Base-by-base conservation (phyloP, 2,113 vertebrate genomes). In the Antechinus stuartii region DNA sequence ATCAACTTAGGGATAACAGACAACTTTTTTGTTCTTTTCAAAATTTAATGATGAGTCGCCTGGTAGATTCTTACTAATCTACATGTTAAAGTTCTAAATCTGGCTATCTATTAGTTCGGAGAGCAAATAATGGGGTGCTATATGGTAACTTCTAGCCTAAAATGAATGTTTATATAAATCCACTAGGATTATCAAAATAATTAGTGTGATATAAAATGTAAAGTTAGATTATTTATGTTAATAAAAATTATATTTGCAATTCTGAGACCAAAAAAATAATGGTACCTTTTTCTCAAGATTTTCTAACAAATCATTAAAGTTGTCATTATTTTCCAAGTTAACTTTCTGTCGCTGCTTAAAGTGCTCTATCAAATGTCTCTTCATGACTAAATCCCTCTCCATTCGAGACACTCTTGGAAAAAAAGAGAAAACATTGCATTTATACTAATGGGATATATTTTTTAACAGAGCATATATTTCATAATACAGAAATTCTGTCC, bases 341-440 rank as follows among this genome's bases (percentile, higher is more conserved):
- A 99, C 93, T 99, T 99, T 99, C 95, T 99, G 97, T 96, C 96
- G 98, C 42, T 98, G 99, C 97, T 98, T 99, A 97, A 99, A 98
- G 95, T 99, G 99, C 93, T 99, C 99, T 98, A 99, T 98, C 94
- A 99, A 98, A 98, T 99, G 99, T 97, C 99, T 99, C 98, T 99
- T 99, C 99, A 99, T 99, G 95, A n/a, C 98, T 96, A 99, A 95
- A 76, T 99, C 99, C 68, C 99, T 99, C 97, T 99, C 99, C 94
- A 99, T 91, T 92, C 98, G 98, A 97, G 98, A 98, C 89, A 98
- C 90, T 98, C 99, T 99, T 95, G 49, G 49, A 49, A 52, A 52
- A 52, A 52, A 96, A 97, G n/a, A 47, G 94, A 95, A 96, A 26
- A 7, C 19, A 96, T 89, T 91, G 35, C 95, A 93, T 68, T 47